phyloP scores from a whole-genome alignment of 2,113 vertebrate genomes.

The Cynoglossus semilaevis region DNA sequence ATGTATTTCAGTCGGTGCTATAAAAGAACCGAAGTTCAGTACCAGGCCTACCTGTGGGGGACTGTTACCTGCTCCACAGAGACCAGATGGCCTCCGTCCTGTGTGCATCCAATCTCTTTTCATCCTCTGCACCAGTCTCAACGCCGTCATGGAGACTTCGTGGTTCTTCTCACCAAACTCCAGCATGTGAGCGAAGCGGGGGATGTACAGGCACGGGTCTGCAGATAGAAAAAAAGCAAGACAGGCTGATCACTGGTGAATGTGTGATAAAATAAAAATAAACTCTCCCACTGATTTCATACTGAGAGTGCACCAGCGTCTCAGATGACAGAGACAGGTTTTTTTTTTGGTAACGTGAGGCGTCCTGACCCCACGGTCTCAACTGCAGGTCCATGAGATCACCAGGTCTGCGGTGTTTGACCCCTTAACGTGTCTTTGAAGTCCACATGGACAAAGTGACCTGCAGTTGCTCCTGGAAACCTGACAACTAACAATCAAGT shows the following conservation, averaged over 20 bases:
- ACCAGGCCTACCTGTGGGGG: too few relatives aligned
- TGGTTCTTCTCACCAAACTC: slow-evolving; percentile 97
- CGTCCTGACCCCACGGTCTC: neutral
- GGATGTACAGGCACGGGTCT: slow-evolving; percentile 97
- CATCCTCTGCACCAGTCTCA: slow-evolving; percentile 94
- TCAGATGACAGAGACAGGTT: neutral
- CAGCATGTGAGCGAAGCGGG: slow-evolving; percentile 94
- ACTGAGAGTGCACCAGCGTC: neutral
- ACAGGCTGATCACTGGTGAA: too few relatives aligned
- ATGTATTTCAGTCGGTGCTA: too few relatives aligned
- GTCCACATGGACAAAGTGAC: too few relatives aligned
- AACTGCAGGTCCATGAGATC: neutral
- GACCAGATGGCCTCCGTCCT: slow-evolving; percentile 90
- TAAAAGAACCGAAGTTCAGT: too few relatives aligned
- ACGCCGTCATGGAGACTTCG: slow-evolving; percentile 96
- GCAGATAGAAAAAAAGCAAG: slow-evolving; percentile 1
- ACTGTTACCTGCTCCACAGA: slow-evolving; percentile 89
- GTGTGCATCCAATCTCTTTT: slow-evolving; percentile 99
- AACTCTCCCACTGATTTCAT: neutral
- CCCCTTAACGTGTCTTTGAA: neutral
- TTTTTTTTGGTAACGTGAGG: neutral
- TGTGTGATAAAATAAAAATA: too few relatives aligned
- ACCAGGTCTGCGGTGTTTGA: neutral
- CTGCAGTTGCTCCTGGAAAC: too few relatives aligned
- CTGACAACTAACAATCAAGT: too few relatives aligned